Base-by-base conservation (phyloP, 2,113 vertebrate species). In the Pseudonaja textilis region DNA sequence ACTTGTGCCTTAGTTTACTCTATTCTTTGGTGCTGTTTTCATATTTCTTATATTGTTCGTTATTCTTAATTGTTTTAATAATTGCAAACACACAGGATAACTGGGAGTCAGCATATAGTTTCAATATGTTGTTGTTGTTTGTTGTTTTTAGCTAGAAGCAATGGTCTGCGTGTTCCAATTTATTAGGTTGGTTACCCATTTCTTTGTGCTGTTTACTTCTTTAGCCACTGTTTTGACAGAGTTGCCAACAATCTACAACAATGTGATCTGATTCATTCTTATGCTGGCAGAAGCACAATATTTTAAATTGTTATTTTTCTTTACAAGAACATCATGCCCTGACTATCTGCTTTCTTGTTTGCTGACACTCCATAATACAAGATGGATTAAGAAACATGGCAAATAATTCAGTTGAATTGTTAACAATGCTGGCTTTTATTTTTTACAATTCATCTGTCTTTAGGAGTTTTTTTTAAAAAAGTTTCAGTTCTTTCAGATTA, bases 401-500 rank as follows among this genome's bases (percentile, higher is more conserved):
- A 61, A 50, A 52, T 50, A 91, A 91, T 50, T 90, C 39, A 50
- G 1, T 52, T 57, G 87, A 10, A 7, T 87, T 50, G 57, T 42
- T 89, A 45, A 89, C 34, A 89, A n/a, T 87, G 52, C 29, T 74
- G 87, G 5, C 3, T 54, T 54, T 42, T 88, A 23, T 52, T 69
- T 88, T 55, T 52, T 91, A 85, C 55, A 91, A 61, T 91, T 55
- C 50, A 56, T 91, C 56, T 87, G 34, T 42, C 45, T 88, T 88
- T n/a, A 54, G 59, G 50, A 92, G 45, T 26, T 42, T 42, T 47
- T 20, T 56, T 42, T n/a, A n/a, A n/a, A 16, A 88, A 54, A 56
- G 3, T 29, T 52, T 26, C 74, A 42, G n/a, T 85, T 91, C 54
- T 14, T 85, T 10, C 52, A 91, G 85, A 26, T 54, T 39, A 18